Base-by-base conservation (phyloP, 2,113 vertebrate species). In the Salvelinus fontinalis region DNA sequence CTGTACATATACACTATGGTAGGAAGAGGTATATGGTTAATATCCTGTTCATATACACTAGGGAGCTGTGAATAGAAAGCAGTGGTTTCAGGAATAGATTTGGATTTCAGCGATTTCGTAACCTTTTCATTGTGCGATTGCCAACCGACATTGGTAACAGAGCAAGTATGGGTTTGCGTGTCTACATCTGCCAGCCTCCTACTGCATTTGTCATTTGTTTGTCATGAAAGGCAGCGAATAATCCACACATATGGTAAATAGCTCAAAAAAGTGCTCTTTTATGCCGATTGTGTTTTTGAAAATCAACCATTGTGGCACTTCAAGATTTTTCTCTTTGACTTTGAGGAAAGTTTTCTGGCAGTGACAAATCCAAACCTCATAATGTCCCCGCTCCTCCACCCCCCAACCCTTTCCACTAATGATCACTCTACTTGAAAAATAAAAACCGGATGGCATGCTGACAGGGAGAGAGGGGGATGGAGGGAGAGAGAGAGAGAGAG, bases 381-480 rank as follows among this genome's bases (percentile, higher is more conserved):
- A 29, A 27, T 34, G 72, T 67, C 26, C 67, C 66, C 66, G 51
- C 48, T 80, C n/a, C 67, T 78, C 72, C 27, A 79, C 64, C 49
- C 77, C 81, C 79, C 69, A 27, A 64, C 73, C 73, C 54, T 31
- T n/a, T 62, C 70, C 64, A 24, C 69, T 83, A 77, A 69, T 70
- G 73, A 85, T 91, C 84, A 90, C 81, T 83, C 79, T 84, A 81
- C 79, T 81, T 13, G 11, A 81, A 80, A 86, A 84, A 87, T 88
- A 90, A 90, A 90, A 87, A 91, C 84, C 78, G 86, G 74, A 62
- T 60, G 77, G 68, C 67, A 77, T 81, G 54, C 74, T 64, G 68
- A 76, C 67, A 80, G 54, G 65, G 54, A 34, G 67, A 75, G n/a
- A 44, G 60, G 65, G 78, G 26, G 31, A 27, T 3, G 2, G 27